Evolutionary conservation across 1,140 invertebrate species (phyloP).

Genomic region (Hypsibius dujardini): DNA sequence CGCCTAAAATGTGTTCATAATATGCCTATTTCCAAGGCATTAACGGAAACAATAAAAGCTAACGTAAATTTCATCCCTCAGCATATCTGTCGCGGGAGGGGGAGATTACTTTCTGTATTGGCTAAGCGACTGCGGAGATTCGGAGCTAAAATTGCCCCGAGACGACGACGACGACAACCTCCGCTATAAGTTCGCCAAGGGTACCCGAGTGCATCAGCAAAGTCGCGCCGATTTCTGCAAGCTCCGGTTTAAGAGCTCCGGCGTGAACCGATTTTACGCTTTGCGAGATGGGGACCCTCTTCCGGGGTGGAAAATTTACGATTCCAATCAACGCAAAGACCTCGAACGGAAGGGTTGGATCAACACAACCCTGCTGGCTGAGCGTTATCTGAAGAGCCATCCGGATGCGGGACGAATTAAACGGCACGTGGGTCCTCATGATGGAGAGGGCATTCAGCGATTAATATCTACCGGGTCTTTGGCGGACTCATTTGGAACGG

Average conservation of each 20-base stretch:
- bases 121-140: slow-evolving; percentile 45
- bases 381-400: slow-evolving; percentile 33
- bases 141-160: slow-evolving; percentile 24
- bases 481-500: slow-evolving; percentile 32
- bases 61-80: background rate
- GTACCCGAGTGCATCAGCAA: slow-evolving; percentile 44
- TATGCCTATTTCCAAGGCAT: too few relatives aligned
- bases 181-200: slow-evolving; percentile 29
- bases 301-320: slow-evolving; percentile 49
- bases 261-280: slow-evolving; percentile 46
- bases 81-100: slow-evolving; percentile 31
- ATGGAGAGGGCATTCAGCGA: slow-evolving; percentile 34
- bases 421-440: slow-evolving; percentile 36
- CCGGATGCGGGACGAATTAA: slow-evolving; percentile 26
- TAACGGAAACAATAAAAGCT: too few relatives aligned
- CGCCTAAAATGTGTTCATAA: too few relatives aligned
- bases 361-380: slow-evolving; percentile 34
- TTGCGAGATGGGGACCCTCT: slow-evolving; percentile 48
- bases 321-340: slow-evolving; percentile 39
- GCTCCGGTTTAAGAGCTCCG: slow-evolving; percentile 49
- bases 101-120: slow-evolving; percentile 58
- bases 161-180: slow-evolving; percentile 28
- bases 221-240: slow-evolving; percentile 50
- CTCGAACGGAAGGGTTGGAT: slow-evolving; percentile 31
- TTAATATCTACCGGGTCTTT: slow-evolving; percentile 35